Base-by-base conservation (phyloP, 2,797 vertebrate species). In the Parauchenoglanis ngamensis region DNA sequence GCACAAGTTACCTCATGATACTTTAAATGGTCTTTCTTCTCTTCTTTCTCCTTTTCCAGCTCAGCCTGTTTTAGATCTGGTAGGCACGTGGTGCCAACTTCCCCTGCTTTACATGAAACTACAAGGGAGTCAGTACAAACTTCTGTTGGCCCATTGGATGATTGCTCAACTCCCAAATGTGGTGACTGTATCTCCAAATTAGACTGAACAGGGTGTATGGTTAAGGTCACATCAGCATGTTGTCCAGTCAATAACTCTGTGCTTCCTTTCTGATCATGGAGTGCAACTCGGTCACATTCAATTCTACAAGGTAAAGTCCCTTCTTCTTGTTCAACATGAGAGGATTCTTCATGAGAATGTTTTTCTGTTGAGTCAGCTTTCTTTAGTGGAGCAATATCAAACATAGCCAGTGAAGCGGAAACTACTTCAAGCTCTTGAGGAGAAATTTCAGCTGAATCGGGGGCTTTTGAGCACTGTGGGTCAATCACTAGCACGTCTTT, bases 361-460 rank as follows among this genome's bases (percentile, higher is more conserved):
- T 92, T 93, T 83, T 93, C 91, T 86, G 90, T 85, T 31, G 93
- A 91, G 1, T 92, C 95, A 86, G 95, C 94, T 90, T 94, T 95
- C 92, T 95, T 92, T 76, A 96, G 94, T 59, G 96, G 94, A 80
- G 96, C 95, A 57, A 94, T 91, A 88, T 96, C 96, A 95, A 96
- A 96, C 76, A 92, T 83, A 91, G 92, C 91, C 70, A 92, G 94
- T 83, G 92, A 89, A 79, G 88, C 86, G 59, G 94, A 86, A 86
- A 94, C 93, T 65, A 84, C 85, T 75, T 93, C 93, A 35, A 88
- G 46, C 81, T 79, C 87, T 52, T 88, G 90, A 44, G 46, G 2
- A 28, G 87, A 52, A 25, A 87, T 76, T 72, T 90, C 70, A 54
- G 67, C 40, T 67, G 83, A 75, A 54, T 87, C 90, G 8, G 57